Percentiles rank a stretch among this genome's conserved stretches.
phyloP scores from a whole-genome alignment of 2,797 vertebrate genomes.

The Prionace glauca region DNA sequence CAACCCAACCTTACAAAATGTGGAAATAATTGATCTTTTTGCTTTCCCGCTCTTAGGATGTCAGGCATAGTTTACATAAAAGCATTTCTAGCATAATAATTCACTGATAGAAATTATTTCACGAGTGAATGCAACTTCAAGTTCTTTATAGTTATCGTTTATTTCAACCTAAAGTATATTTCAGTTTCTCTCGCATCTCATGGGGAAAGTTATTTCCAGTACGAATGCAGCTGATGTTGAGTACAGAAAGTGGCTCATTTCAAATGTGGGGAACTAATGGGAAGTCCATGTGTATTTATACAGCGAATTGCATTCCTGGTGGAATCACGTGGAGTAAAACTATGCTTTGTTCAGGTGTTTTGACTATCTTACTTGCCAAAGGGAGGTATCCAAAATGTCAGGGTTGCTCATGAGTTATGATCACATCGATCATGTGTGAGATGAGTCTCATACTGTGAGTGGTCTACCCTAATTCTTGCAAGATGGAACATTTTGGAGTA shows the following conservation, averaged over 20 bases:
- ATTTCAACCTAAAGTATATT: not conserved
- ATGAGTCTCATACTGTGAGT: not conserved
- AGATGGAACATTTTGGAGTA: not conserved
- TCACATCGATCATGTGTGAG: not conserved
- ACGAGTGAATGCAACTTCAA: not conserved
- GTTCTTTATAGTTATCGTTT: not conserved
- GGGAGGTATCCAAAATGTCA: not conserved
- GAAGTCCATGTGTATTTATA: not conserved
- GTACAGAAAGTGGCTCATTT: not conserved
- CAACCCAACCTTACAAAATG: not conserved
- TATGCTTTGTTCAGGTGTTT: not conserved
- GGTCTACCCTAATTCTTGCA: not conserved
- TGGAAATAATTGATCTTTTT: not conserved
- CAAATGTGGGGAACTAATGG: not conserved
- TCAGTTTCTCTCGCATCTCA: not conserved
- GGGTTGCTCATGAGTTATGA: not conserved
- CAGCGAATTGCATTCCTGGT: not conserved
- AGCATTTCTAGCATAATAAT: not conserved
- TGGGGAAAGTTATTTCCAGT: not conserved
- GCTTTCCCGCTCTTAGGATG: not conserved
- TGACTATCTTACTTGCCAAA: not conserved
- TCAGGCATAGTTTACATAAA: not conserved
- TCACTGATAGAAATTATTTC: not conserved
- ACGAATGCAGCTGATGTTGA: not conserved
- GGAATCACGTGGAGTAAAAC: not conserved